These are phyloP conservation scores for Rhimphoctona megacephalus DNA, from an alignment of 2,888 invertebrate genomes.

Conservation along the genomic window DNA sequence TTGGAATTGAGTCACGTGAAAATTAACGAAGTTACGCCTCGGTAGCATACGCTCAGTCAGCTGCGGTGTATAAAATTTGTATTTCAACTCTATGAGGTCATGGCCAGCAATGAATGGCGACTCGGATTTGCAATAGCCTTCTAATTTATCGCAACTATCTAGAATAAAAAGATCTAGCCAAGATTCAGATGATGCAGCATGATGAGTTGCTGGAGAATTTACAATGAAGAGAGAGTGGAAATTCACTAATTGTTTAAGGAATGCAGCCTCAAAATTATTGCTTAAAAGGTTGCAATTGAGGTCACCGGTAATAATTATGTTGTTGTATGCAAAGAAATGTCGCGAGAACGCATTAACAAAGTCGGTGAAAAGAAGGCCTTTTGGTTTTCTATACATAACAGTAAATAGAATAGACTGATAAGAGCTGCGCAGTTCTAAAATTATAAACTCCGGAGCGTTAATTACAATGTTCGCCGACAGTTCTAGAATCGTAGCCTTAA, in stretches of 20 bases:
- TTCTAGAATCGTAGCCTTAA: conserved; percentile 9
- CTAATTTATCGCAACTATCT: background rate
- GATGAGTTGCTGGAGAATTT: background rate
- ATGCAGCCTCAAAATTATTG: background rate
- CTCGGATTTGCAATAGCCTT: too few species aligned
- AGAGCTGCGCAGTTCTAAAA: background rate
- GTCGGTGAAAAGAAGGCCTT: background rate
- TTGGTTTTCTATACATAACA: background rate
- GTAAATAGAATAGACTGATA: background rate
- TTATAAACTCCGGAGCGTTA: background rate
- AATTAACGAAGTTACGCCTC: too few species aligned
- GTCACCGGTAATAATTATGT: background rate
- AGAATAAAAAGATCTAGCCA: background rate
- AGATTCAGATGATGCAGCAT: background rate
- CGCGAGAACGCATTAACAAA: background rate
- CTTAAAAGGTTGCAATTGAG: too few species aligned
- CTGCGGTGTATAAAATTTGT: background rate
- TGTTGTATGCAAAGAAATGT: background rate
- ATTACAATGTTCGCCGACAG: background rate
- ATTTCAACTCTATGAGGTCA: background rate
- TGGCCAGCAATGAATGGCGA: background rate
- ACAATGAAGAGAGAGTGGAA: too few species aligned
- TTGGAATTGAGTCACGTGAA: background rate
- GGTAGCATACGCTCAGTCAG: rapidly evolving
- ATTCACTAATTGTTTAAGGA: background rate